Percentiles rank a stretch among this genome's conserved stretches.
These are phyloP conservation scores for Xenentodon cancila DNA, from an alignment of 2,797 vertebrate genomes.

Conservation along the genomic window DNA sequence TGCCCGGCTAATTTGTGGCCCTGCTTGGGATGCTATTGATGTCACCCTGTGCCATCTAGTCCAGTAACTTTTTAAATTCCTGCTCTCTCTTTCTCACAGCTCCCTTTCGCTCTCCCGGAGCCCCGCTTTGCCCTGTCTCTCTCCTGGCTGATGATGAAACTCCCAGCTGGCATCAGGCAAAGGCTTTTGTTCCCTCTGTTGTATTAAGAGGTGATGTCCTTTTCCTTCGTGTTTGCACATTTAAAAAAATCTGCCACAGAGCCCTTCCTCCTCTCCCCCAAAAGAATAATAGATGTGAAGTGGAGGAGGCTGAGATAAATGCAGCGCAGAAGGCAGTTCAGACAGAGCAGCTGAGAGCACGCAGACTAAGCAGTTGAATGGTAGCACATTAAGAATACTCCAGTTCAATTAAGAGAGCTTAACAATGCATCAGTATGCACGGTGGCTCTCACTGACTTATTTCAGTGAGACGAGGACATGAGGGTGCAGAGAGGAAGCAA, in stretches of 20 bases:
- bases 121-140: slow-evolving; percentile 28
- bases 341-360: slow-evolving; percentile 58
- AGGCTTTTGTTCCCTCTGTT: slow-evolving; percentile 64
- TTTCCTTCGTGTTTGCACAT: slow-evolving; percentile 45
- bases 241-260: slow-evolving; percentile 52
- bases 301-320: slow-evolving; percentile 59
- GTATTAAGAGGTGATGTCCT: slow-evolving; percentile 56
- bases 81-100: slow-evolving; percentile 35
- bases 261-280: slow-evolving; percentile 31
- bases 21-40: slow-evolving; percentile 75
- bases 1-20: slow-evolving; percentile 71
- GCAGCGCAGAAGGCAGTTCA: slow-evolving; percentile 53
- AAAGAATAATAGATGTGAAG: slow-evolving; percentile 53
- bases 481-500: slow-evolving; percentile 54
- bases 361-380: slow-evolving; percentile 65
- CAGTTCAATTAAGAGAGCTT: slow-evolving; percentile 73
- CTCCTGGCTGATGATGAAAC: slow-evolving; percentile 59
- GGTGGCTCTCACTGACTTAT: slow-evolving; percentile 44
- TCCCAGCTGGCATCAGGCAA: slow-evolving; percentile 54
- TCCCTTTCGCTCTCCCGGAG: slow-evolving; percentile 31
- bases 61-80: slow-evolving; percentile 60
- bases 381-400: slow-evolving; percentile 72
- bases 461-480: slow-evolving; percentile 63
- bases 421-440: slow-evolving; percentile 72
- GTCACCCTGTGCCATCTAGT: slow-evolving; percentile 54